These are phyloP conservation scores for Cliona cf. orientalis DNA, from an alignment of 37 sponge, comb jelly and placozoan genomes.

Conservation along the genomic window DNA sequence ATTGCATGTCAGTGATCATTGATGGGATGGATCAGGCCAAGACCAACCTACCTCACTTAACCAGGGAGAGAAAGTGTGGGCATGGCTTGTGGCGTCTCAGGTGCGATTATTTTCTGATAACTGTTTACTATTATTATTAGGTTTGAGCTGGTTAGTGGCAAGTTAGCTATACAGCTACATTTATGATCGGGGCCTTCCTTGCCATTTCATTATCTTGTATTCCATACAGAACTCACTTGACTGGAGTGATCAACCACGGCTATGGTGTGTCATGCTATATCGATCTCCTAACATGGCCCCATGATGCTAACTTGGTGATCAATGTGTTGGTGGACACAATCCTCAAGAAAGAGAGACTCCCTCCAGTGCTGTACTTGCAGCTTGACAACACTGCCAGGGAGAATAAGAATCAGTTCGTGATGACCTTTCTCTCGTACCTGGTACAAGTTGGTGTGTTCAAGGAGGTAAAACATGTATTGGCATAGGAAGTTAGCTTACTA, in stretches of 20 bases:
- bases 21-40: constrained; percentile 22
- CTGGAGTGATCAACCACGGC: neutral
- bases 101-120: neutral
- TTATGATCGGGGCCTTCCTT: too few relatives aligned
- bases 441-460: neutral
- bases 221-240: neutral
- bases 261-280: too few relatives aligned
- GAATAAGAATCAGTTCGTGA: constrained; percentile 22
- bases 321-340: neutral
- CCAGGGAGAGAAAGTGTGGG: neutral
- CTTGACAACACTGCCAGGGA: constrained; percentile 50
- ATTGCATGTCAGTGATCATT: constrained; percentile 3
- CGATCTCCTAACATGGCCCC: constrained; percentile 4
- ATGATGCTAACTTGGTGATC: constrained; percentile 3
- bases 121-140: too few relatives aligned
- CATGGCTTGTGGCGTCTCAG: neutral
- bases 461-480: neutral
- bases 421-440: neutral
- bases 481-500: too few relatives aligned
- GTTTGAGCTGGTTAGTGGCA: too few relatives aligned
- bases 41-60: constrained; percentile 9
- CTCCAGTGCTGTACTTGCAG: constrained; percentile 29
- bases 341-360: neutral
- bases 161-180: too few relatives aligned
- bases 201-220: too few relatives aligned